A percentile compares a stretch with the other conserved stretches of the same genome.
Evolutionary conservation across 2,113 vertebrate genomes (phyloP).

Genomic region (Rutilus rutilus): DNA sequence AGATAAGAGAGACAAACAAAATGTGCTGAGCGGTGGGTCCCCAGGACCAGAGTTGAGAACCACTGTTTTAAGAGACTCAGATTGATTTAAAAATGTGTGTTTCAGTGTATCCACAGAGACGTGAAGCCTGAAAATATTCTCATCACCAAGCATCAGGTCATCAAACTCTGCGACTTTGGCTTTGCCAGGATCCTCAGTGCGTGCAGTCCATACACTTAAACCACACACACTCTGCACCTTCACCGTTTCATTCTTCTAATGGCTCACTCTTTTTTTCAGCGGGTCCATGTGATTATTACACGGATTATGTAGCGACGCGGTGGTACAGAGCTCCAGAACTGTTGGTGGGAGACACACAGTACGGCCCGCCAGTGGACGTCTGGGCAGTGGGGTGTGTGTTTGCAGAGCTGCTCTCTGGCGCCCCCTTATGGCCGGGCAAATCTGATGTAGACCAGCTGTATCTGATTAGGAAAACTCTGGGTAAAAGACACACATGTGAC

Average conservation of each 20-base stretch:
- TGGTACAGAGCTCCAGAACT: conserved; percentile 95
- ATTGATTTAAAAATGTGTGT: conserved; percentile 3
- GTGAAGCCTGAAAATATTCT: conserved; percentile 97
- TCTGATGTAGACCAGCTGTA: conserved; percentile 95
- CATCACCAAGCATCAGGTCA: conserved; percentile 91
- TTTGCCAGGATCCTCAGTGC: conserved; percentile 94
- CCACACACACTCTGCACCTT: neutral
- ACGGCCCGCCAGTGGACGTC: conserved; percentile 90
- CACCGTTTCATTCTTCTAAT: neutral
- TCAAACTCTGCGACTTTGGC: conserved; percentile 97
- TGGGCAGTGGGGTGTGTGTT: conserved; percentile 96
- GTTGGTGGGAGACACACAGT: conserved; percentile 92
- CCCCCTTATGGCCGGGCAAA: conserved; percentile 91
- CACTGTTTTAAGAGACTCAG: neutral
- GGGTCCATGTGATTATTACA: conserved; percentile 91
- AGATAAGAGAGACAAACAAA: no score
- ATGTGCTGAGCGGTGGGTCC: no score
- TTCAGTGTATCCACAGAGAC: conserved; percentile 94
- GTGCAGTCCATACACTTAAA: conserved; percentile 62
- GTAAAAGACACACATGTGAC: conserved; percentile 70
- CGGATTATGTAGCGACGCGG: conserved; percentile 93
- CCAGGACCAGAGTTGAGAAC: no score
- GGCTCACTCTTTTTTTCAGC: conserved; percentile 69
- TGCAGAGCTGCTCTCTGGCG: conserved; percentile 87
- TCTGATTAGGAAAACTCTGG: conserved; percentile 89